These are phyloP conservation scores for Caenorhabditis angaria DNA, from an alignment of 2,888 invertebrate genomes.

Conservation along the genomic window DNA sequence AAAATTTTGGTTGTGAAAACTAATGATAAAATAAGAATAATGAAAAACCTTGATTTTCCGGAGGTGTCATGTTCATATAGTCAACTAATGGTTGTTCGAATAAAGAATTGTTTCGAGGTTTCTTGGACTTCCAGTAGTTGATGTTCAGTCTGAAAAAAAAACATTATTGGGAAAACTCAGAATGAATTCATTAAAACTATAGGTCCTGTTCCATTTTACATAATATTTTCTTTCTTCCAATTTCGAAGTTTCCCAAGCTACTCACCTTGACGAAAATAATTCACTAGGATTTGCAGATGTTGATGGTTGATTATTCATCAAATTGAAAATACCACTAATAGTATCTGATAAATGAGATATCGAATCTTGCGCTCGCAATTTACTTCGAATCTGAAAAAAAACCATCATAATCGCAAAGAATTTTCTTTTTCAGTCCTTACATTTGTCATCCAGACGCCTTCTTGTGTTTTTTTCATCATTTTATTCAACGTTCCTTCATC, in stretches of 20 bases:
- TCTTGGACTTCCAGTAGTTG: slow-evolving; percentile 6
- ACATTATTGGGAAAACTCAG: too few relatives aligned
- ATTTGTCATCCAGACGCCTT: slow-evolving; percentile 36
- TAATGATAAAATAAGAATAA: not conserved
- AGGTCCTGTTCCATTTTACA: too few relatives aligned
- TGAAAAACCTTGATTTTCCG: not conserved
- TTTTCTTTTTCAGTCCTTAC: slow-evolving; percentile 9
- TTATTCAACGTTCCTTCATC: slow-evolving; percentile 27
- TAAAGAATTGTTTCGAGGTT: not conserved
- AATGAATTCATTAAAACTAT: too few relatives aligned
- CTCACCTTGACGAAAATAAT: slow-evolving; percentile 37
- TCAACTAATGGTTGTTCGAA: not conserved
- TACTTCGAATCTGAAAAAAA: slow-evolving; percentile 21
- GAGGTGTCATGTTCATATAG: not conserved
- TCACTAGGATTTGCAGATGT: slow-evolving; percentile 41
- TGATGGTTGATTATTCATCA: slow-evolving; percentile 24
- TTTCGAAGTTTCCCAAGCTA: not conserved
- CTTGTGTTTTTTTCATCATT: slow-evolving; percentile 27
- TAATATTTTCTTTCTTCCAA: too few relatives aligned
- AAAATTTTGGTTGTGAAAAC: not conserved
- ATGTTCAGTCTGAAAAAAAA: slow-evolving; percentile 2
- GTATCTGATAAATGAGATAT: slow-evolving; percentile 40
- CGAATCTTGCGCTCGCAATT: slow-evolving; percentile 32
- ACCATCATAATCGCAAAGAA: not conserved
- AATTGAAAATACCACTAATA: slow-evolving; percentile 35